Evolutionary conservation across 2,888 invertebrate genomes (phyloP).

Genomic region (Helobdella robusta): DNA sequence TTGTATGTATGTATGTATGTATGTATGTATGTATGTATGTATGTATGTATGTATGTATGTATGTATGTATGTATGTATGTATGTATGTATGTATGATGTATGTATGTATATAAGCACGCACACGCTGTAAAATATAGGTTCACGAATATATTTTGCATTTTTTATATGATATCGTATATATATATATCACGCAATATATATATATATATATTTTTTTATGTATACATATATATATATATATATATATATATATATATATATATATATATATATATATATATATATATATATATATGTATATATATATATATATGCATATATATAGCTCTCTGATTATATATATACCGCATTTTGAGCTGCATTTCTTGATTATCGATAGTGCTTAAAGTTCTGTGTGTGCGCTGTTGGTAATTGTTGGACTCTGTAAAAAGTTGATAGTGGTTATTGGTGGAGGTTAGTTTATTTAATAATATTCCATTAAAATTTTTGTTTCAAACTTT

Average conservation of each 20-base stretch:
- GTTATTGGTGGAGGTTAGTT: too few relatives aligned
- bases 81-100: slow-evolving; percentile 2
- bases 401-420: too few relatives aligned
- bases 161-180: too few relatives aligned
- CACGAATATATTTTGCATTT: too few relatives aligned
- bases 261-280: background rate
- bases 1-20: slow-evolving; percentile 2
- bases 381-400: too few relatives aligned
- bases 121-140: too few relatives aligned
- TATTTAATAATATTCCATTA: too few relatives aligned
- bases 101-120: too few relatives aligned
- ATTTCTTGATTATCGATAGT: too few relatives aligned
- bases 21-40: slow-evolving; percentile 2
- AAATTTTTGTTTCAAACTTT: too few relatives aligned
- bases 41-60: slow-evolving; percentile 2
- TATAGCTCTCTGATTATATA: background rate
- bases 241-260: slow-evolving; percentile 1
- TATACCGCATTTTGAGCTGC: background rate
- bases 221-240: slow-evolving; percentile 1
- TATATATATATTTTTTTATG: background rate
- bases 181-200: background rate
- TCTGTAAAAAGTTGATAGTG: too few relatives aligned
- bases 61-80: slow-evolving; percentile 2
- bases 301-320: background rate
- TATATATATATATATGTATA: slow-evolving; percentile 1